These are phyloP conservation scores for Drosophila carrolli DNA, from an alignment of 1,140 invertebrate species.

Conservation along the genomic window DNA sequence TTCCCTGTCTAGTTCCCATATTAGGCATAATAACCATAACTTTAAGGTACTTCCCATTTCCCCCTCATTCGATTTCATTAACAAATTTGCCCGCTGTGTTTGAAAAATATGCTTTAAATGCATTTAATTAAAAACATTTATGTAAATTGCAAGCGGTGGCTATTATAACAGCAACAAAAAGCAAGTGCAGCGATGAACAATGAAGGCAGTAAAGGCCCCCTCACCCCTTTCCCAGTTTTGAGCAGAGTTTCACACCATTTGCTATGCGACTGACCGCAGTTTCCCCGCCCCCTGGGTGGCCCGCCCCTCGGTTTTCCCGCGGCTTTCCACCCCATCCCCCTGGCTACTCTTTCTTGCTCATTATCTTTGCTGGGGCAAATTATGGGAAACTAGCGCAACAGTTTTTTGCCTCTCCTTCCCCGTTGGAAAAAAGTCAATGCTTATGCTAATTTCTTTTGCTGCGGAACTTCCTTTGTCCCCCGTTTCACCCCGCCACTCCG, in stretches of 20 bases:
- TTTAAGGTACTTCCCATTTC: constrained; percentile 53
- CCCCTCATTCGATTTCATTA: constrained; percentile 69
- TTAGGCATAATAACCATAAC: constrained; percentile 23
- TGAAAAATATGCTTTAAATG: constrained; percentile 76
- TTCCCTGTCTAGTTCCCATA: constrained; percentile 26
- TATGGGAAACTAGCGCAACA: constrained; percentile 75
- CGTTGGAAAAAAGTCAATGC: constrained; percentile 58
- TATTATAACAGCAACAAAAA: constrained; percentile 60
- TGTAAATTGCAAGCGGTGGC: constrained; percentile 64
- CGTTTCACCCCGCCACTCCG: not conserved
- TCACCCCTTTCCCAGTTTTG: not conserved
- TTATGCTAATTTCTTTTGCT: constrained; percentile 76
- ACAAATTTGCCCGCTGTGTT: constrained; percentile 52
- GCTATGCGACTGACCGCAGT: constrained; percentile 72
- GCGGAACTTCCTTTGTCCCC: constrained; percentile 49
- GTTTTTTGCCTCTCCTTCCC: constrained; percentile 28
- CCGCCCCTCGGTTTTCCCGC: constrained; percentile 2
- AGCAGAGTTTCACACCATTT: constrained; percentile 78
- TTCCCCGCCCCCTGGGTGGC: constrained; percentile 9
- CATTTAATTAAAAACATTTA: constrained; percentile 80
- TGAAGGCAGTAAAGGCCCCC: constrained; percentile 23
- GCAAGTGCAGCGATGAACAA: constrained; percentile 62
- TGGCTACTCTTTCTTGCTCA: constrained; percentile 51
- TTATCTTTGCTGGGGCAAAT: constrained; percentile 70
- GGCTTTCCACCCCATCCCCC: constrained; percentile 6